Percentiles rank a stretch among this genome's conserved stretches.
Evolutionary conservation across 1,140 invertebrate species (phyloP).

Genomic region (Megathymus violae): DNA sequence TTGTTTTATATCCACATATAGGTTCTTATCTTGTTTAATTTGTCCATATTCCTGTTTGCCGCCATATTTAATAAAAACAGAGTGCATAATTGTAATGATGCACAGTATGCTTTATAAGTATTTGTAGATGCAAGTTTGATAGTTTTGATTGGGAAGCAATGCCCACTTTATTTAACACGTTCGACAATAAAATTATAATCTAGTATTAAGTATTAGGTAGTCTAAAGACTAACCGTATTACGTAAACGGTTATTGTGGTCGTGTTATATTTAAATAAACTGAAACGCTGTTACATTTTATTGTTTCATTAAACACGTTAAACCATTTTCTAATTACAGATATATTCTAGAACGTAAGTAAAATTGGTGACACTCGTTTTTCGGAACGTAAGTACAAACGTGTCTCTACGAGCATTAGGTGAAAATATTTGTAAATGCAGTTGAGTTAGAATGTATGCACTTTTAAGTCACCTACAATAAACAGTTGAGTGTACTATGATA

Average conservation of each 20-base stretch:
- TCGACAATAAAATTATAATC: slow-evolving; percentile 70
- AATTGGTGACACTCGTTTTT: no score
- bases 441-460: no score
- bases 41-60: slow-evolving; percentile 5
- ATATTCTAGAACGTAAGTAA: no score
- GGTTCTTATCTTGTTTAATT: not conserved
- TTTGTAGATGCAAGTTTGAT: slow-evolving; percentile 21
- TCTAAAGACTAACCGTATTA: slow-evolving; percentile 60
- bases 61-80: not conserved
- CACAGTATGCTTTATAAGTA: slow-evolving; percentile 14
- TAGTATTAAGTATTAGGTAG: slow-evolving; percentile 71
- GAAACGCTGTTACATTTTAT: slow-evolving; percentile 44
- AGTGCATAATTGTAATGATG: slow-evolving; percentile 11
- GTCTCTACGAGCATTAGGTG: no score
- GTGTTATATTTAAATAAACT: slow-evolving; percentile 59
- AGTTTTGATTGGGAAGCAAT: slow-evolving; percentile 20
- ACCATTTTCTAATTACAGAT: no score
- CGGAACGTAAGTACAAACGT: no score
- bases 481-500: no score
- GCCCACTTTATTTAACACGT: slow-evolving; percentile 27
- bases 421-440: no score
- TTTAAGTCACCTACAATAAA: no score
- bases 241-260: slow-evolving; percentile 58
- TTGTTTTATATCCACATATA: not conserved
- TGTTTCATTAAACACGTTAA: no score